Evolutionary conservation across 30 jellyfish, hydroid and myxozoan genomes (phyloP).

Genomic region (Aurelia coerulea): DNA sequence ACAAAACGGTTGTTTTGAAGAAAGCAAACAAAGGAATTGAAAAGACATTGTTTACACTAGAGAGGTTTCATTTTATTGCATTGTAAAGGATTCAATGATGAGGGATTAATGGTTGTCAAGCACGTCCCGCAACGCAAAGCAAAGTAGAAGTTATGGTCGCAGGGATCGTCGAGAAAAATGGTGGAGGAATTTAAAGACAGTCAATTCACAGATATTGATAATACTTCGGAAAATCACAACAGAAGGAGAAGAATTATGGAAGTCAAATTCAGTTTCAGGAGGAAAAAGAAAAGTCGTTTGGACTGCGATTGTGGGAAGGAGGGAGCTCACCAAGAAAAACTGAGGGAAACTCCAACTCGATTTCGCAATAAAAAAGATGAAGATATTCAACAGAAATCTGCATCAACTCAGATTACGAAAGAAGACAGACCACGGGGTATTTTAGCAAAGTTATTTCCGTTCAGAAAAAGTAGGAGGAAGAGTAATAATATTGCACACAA

Average conservation of each 20-base stretch:
- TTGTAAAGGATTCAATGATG: slow-evolving; percentile 15
- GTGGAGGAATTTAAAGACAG: neutral
- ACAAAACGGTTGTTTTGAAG: slow-evolving; percentile 11
- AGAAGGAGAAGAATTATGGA: slow-evolving; percentile 60
- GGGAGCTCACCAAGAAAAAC: neutral
- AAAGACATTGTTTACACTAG: slow-evolving; percentile 18
- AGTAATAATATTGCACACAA: neutral
- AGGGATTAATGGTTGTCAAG: slow-evolving; percentile 56
- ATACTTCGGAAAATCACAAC: neutral
- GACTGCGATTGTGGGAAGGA: slow-evolving; percentile 30
- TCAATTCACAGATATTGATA: neutral
- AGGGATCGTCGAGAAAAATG: neutral
- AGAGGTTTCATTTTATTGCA: slow-evolving; percentile 12
- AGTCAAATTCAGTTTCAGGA: slow-evolving; percentile 54
- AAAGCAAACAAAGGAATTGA: slow-evolving; percentile 12
- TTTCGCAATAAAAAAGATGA: neutral
- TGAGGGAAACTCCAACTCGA: neutral
- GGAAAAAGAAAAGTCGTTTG: slow-evolving; percentile 60
- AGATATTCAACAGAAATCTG: neutral
- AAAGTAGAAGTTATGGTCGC: neutral
- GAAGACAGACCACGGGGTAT: slow-evolving; percentile 36
- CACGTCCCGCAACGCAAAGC: neutral
- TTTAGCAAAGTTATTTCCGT: slow-evolving; percentile 17
- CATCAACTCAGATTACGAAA: slow-evolving; percentile 6
- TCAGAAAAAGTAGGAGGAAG: slow-evolving; percentile 17